Evolutionary conservation across 2,888 invertebrate genomes (phyloP).

Genomic region (Orgyia antiqua): DNA sequence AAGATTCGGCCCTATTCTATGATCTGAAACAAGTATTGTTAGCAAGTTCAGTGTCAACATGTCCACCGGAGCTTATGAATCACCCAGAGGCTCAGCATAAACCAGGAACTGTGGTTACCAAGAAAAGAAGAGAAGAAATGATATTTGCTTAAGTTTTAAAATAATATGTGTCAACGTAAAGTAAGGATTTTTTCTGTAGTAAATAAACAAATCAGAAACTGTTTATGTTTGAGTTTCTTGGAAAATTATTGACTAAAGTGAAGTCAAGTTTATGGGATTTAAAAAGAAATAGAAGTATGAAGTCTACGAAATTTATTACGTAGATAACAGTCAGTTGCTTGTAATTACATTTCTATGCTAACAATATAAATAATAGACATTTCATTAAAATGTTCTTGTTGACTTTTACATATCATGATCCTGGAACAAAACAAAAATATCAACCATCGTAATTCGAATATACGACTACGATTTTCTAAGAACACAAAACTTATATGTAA

Average conservation of each 20-base stretch:
- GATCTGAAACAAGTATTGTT: slow-evolving; percentile 96
- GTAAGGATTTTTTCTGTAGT: neutral
- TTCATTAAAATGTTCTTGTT: slow-evolving; percentile 19
- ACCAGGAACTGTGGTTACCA: slow-evolving; percentile 96
- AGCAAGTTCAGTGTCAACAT: slow-evolving; percentile 93
- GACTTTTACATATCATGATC: neutral
- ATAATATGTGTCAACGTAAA: neutral
- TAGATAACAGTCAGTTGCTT: slow-evolving; percentile 13
- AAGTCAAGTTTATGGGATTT: too few relatives aligned
- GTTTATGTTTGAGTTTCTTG: too few relatives aligned
- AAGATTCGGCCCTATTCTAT: slow-evolving; percentile 96
- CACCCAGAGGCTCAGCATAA: slow-evolving; percentile 99
- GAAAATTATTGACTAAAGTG: too few relatives aligned
- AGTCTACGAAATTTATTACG: slow-evolving; percentile 30
- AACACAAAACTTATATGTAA: too few relatives aligned
- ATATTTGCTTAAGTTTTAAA: slow-evolving; percentile 87
- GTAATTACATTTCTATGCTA: slow-evolving; percentile 17
- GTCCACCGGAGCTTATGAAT: slow-evolving; percentile 97
- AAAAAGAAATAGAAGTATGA: too few relatives aligned
- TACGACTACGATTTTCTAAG: too few relatives aligned
- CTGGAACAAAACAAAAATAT: neutral
- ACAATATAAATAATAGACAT: slow-evolving; percentile 21
- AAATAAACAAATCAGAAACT: too few relatives aligned
- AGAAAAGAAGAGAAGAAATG: slow-evolving; percentile 95
- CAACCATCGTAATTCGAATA: too few relatives aligned